These are phyloP conservation scores for Sesamia nonagrioides DNA, from an alignment of 1,140 invertebrate genomes.

Conservation along the genomic window DNA sequence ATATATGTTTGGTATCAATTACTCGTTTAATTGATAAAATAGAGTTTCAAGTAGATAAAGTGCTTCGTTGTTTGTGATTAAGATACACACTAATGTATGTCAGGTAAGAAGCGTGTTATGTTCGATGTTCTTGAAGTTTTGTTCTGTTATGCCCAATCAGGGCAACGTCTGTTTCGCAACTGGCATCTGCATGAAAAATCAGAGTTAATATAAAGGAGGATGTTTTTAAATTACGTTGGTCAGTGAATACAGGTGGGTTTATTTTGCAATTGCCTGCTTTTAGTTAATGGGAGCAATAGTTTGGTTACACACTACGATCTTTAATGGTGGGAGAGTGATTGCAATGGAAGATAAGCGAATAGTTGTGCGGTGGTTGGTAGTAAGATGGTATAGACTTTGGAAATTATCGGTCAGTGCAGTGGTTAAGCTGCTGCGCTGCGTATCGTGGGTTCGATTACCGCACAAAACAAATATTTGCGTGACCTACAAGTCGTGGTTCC, in stretches of 20 bases:
- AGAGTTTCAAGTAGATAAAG: conserved; percentile 68
- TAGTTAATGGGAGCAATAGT: not conserved
- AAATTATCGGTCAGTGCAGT: too few species aligned
- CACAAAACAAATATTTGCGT: too few species aligned
- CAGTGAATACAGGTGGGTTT: not conserved
- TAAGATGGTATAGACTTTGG: not conserved
- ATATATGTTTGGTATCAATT: conserved; percentile 85
- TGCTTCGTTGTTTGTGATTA: conserved; percentile 55
- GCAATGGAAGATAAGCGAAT: not conserved
- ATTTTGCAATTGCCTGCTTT: not conserved
- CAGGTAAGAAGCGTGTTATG: conserved; percentile 17
- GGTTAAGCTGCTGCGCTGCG: too few species aligned
- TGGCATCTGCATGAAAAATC: conserved; percentile 44
- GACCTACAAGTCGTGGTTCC: too few species aligned
- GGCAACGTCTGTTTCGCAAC: conserved; percentile 5
- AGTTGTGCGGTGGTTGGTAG: not conserved
- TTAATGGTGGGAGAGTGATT: not conserved
- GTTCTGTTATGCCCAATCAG: conserved; percentile 20
- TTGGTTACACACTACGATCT: conserved; percentile 13
- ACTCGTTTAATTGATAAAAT: conserved; percentile 77
- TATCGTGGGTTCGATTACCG: too few species aligned
- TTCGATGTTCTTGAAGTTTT: not conserved
- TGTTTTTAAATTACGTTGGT: conserved; percentile 24
- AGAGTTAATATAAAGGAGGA: conserved; percentile 36
- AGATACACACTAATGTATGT: conserved; percentile 10